These are phyloP conservation scores for Idaea dimidiata DNA, from an alignment of 2,888 invertebrate species.

Conservation along the genomic window DNA sequence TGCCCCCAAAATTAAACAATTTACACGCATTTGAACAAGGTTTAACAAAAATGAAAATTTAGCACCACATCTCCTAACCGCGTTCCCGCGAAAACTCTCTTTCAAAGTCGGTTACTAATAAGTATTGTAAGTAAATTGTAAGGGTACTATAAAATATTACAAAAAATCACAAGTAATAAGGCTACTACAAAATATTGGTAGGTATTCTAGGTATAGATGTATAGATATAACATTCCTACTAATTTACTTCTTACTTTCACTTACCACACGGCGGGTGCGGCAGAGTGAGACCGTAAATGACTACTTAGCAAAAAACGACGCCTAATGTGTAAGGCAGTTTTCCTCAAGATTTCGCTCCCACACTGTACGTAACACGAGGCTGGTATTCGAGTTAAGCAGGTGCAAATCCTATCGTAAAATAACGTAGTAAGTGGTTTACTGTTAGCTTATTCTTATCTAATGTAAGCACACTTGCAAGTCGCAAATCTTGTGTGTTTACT, in stretches of 20 bases:
- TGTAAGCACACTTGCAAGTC: background rate
- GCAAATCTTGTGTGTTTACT: background rate
- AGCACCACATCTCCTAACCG: no score
- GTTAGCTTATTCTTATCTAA: slow-evolving; percentile 1
- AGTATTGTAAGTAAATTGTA: no score
- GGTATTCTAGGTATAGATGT: no score
- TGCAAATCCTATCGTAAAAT: background rate
- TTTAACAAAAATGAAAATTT: no score
- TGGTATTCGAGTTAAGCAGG: background rate
- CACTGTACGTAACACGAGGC: background rate
- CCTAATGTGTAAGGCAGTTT: background rate
- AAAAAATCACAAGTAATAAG: no score
- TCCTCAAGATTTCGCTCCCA: background rate
- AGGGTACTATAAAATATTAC: no score
- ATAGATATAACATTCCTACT: no score
- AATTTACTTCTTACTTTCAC: background rate
- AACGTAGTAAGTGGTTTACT: background rate
- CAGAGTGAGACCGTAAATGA: background rate
- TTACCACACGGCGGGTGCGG: background rate
- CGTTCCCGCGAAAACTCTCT: no score
- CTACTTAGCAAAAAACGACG: background rate
- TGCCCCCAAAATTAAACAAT: no score
- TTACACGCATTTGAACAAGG: no score
- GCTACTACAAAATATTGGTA: no score
- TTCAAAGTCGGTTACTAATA: no score